phyloP scores from a whole-genome alignment of 2,888 invertebrate genomes.

The Epicampocera succincta region DNA sequence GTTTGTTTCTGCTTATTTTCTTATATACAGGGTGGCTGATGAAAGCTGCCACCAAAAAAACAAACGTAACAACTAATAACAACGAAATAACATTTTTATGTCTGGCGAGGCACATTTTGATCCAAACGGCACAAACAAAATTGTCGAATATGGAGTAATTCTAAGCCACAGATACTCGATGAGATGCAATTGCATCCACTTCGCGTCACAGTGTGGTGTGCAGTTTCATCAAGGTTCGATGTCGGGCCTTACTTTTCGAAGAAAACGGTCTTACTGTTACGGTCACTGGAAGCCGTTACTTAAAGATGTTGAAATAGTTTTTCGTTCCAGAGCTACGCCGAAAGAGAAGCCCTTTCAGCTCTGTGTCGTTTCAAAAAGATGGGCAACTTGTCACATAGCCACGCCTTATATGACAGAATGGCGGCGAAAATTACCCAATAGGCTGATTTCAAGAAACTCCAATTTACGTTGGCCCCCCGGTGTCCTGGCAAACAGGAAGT shows the following conservation, averaged over 20 bases:
- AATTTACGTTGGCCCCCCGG: slow-evolving; percentile 2
- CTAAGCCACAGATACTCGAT: neutral
- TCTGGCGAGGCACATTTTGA: too few species aligned
- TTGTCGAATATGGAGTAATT: slow-evolving; percentile 23
- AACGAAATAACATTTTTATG: neutral
- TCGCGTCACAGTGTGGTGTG: slow-evolving; percentile 28
- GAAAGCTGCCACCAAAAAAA: too few species aligned
- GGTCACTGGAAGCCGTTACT: slow-evolving; percentile 4
- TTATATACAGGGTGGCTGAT: too few species aligned
- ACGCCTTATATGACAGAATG: neutral
- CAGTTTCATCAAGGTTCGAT: slow-evolving; percentile 26
- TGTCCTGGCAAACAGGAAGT: neutral
- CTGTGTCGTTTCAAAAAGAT: slow-evolving; percentile 1
- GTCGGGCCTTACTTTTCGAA: slow-evolving; percentile 12
- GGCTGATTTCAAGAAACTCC: slow-evolving; percentile 10
- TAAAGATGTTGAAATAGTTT: slow-evolving; percentile 7
- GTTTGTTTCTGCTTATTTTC: too few species aligned
- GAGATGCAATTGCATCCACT: slow-evolving; percentile 6
- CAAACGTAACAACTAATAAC: too few species aligned
- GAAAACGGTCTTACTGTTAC: slow-evolving; percentile 4
- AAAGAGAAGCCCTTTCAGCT: neutral
- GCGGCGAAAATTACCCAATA: slow-evolving; percentile 10
- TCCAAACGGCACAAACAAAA: slow-evolving; percentile 23
- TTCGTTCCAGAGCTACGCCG: neutral
- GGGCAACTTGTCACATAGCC: slow-evolving; percentile 8